Evolutionary conservation across 1,140 invertebrate genomes (phyloP).

Genomic region (Hyles vespertilio): DNA sequence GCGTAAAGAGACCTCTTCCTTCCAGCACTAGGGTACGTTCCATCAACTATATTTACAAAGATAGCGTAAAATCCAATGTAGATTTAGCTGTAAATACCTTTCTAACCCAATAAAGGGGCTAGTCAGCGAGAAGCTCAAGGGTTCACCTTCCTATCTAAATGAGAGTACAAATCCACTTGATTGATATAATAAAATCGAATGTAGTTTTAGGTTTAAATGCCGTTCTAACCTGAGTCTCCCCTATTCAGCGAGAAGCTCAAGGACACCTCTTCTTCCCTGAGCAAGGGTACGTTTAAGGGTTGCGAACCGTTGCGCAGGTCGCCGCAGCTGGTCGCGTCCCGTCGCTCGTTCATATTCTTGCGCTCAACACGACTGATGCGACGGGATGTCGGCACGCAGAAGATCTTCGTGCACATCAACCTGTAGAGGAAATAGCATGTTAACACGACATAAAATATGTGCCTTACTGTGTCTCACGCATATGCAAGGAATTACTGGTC

Average conservation of each 20-base stretch:
- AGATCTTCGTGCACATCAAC: constrained; percentile 85
- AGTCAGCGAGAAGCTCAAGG: too few relatives aligned
- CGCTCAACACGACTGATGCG: constrained; percentile 41
- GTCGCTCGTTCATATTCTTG: constrained; percentile 18
- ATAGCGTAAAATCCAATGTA: too few relatives aligned
- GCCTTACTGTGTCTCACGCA: too few relatives aligned
- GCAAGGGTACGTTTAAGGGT: constrained; percentile 39
- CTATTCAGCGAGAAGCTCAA: constrained; percentile 62
- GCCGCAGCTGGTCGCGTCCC: constrained; percentile 28
- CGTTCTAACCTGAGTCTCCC: constrained; percentile 65
- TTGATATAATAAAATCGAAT: too few relatives aligned
- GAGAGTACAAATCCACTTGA: too few relatives aligned
- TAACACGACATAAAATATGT: too few relatives aligned
- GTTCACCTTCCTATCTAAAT: too few relatives aligned
- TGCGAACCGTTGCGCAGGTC: constrained; percentile 31
- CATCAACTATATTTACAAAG: too few relatives aligned
- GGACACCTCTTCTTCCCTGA: constrained; percentile 57
- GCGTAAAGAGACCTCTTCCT: constrained; percentile 58
- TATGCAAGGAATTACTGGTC: too few relatives aligned
- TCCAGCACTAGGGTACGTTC: constrained; percentile 43
- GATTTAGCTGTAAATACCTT: too few relatives aligned
- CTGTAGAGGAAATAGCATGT: constrained; percentile 26
- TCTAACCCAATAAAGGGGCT: too few relatives aligned
- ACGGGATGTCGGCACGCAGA: constrained; percentile 73
- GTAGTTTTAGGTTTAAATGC: background rate